Evolutionary conservation across 2,888 invertebrate genomes (phyloP), one percentile per base, ranked within the genome.

Genomic region (Mythimna loreyi): DNA sequence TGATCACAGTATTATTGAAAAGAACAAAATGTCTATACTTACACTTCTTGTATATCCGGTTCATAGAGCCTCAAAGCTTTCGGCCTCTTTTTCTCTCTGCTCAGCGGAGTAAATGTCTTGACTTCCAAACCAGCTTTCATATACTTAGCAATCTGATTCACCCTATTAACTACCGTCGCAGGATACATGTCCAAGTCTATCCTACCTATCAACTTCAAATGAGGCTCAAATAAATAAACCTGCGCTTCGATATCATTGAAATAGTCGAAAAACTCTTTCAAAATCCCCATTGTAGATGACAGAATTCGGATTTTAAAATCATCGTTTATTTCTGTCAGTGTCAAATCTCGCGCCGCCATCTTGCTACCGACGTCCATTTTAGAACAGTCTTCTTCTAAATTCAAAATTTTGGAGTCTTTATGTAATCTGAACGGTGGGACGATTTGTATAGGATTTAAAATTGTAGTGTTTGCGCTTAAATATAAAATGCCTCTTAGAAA

Each of bases 41-140:
- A 98, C 97, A 98, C 97, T 91, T 97, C 97, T 84, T 98, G 98
- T 75, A 99, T 97, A 85, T 97, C 97, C 0, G 99, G 99, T 90
- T 99, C 99, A 86, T 98, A 98, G 60, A 98, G 91, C 84, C 98
- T 97, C 79, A 99, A 93, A 0, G 98, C 97, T 91, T 98, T 98
- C 0, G 98, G 98, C 87, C 97, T 97, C 78, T 97, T 97, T 82
- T 97, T 97, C 56, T 97, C 97, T 71, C 96, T 89, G 16, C 96
- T 88, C 67, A 97, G 84, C 52, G 96, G 96, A 19, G 96, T 94
- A 72, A 97, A 93, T 36, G 96, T 96, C 75, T 96, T 97, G 7
- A 96, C 92, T 57, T 93, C 95, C 65, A 97, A 92, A 19, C 85
- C 87, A 57, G 96, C 91, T 74, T 95, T 93, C 86, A 97, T 95